A percentile compares a stretch with the other conserved stretches of the same genome.
Conservation (phyloP, 2,888 invertebrate species). For the Tetragonula carbonaria region DNA sequence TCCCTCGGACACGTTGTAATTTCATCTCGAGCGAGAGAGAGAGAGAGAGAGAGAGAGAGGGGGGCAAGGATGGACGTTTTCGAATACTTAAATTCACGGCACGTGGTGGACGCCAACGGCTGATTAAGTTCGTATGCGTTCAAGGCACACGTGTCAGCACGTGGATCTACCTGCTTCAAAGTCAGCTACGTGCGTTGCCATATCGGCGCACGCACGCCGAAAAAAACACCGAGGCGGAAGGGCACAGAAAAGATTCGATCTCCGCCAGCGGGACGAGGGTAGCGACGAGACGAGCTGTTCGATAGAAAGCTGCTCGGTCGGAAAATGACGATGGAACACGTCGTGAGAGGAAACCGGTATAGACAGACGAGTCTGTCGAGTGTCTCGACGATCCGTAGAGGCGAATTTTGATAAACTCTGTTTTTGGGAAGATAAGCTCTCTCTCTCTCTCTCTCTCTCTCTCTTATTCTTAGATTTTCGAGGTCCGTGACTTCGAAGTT, state of each 20-base stretch:
- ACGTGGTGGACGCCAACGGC: conserved; percentile 57
- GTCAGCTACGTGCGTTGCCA: conserved; percentile 67
- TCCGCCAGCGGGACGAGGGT: conserved; percentile 19
- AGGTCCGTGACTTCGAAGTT: neutral
- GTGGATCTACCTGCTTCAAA: conserved; percentile 77
- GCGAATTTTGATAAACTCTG: neutral
- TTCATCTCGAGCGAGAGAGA: neutral
- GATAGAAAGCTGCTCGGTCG: conserved; percentile 75
- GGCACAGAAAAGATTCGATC: conserved; percentile 70
- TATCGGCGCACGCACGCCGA: conserved; percentile 53
- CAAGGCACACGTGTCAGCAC: conserved; percentile 73
- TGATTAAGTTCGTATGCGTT: conserved; percentile 63
- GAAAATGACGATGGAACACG: conserved; percentile 71
- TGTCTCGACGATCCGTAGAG: neutral
- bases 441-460: too few species aligned
- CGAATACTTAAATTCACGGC: conserved; percentile 54
- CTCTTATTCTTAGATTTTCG: too few species aligned
- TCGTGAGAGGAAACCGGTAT: conserved; percentile 41
- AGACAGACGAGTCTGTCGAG: neutral
- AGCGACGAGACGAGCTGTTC: conserved; percentile 73
- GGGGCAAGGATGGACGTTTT: conserved; percentile 42
- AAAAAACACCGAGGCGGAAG: conserved; percentile 51
- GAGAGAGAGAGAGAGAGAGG: neutral
- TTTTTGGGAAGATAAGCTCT: neutral
- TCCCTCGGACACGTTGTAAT: conserved; percentile 3